Base-by-base conservation (phyloP, 2,888 invertebrate genomes). In the Pristionchus fissidentatus region DNA sequence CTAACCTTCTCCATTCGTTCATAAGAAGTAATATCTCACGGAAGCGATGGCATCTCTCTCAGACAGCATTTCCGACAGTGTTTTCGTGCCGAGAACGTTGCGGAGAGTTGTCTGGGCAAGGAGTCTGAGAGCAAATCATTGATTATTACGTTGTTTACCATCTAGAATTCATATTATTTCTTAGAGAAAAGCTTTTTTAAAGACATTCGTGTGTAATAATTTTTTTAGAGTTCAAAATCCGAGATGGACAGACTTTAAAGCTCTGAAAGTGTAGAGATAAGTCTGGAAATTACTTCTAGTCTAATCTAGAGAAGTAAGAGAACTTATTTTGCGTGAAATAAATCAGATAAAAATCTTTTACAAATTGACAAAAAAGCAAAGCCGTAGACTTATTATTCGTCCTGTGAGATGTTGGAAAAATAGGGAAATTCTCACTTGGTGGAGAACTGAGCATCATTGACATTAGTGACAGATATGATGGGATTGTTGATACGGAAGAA, bases 401-500 rank as follows among this genome's bases (percentile, higher is more conserved):
- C n/a, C 93, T 97, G 52, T 49, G 19, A 15, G 10, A 49, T 19
- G 52, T 97, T 13, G 97, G 38, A 46, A 84, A 77, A 88, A 90
- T 57, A 90, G 85, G 8, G 91, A 85, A 10, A 90, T 90, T 10
- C 92, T 66, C 92, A 89, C 87, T 97, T 94, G 62, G 98, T 98
- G 86, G 97, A 97, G 93, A 97, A 97, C 93, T 97, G 97, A 8
- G 97, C 93, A 85, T 93, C 93, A 87, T 93, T 93, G 10, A 93
- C 93, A 88, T 94, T 94, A 57, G 93, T 93, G n/a, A 94, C 92
- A 0, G 93, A 92, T 29, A 92, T 91, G 60, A 93, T 91, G 3
- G 92, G 92, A 70, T 93, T 91, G 7, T 85, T 87, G 32, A 90
- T 86, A 5, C 90, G 86, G 84, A 91, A 91, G 81, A 90, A 91